These are phyloP conservation scores for Zosterops borbonicus DNA, from an alignment of 2,113 vertebrate species.

Conservation along the genomic window DNA sequence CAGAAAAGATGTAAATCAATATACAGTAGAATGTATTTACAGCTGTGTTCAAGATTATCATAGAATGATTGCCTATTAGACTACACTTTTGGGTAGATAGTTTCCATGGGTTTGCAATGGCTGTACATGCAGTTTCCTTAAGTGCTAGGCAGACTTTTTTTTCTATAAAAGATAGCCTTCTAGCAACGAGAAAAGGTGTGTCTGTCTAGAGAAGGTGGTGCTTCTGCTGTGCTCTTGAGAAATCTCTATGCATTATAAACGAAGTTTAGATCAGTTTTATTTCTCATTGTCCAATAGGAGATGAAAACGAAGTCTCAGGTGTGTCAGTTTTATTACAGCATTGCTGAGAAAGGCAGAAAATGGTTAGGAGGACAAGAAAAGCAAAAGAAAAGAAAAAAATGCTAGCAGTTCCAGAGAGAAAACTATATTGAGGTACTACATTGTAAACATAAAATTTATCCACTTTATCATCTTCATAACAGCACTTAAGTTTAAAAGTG, in stretches of 20 bases:
- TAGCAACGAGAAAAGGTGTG: not conserved
- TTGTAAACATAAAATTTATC: not conserved
- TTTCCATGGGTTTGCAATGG: not conserved
- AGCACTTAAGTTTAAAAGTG: not conserved
- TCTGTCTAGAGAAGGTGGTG: not conserved
- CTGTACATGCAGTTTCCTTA: not conserved
- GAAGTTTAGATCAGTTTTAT: not conserved
- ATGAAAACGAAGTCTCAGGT: not conserved
- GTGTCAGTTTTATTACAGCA: not conserved
- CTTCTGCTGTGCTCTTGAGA: not conserved
- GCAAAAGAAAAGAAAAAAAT: not conserved
- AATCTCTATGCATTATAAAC: not conserved
- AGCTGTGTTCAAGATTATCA: not conserved
- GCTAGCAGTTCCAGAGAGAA: not conserved
- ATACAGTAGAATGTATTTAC: not conserved
- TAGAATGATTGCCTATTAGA: not conserved
- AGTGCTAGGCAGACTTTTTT: not conserved
- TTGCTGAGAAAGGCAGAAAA: not conserved
- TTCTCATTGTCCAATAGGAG: not conserved
- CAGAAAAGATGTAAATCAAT: fast-evolving
- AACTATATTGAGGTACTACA: not conserved
- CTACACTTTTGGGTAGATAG: not conserved
- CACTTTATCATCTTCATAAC: not conserved
- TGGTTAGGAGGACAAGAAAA: not conserved
- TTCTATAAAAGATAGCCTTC: not conserved